These are phyloP conservation scores for Gallinago media DNA, from an alignment of 2,113 vertebrate species.

Conservation along the genomic window DNA sequence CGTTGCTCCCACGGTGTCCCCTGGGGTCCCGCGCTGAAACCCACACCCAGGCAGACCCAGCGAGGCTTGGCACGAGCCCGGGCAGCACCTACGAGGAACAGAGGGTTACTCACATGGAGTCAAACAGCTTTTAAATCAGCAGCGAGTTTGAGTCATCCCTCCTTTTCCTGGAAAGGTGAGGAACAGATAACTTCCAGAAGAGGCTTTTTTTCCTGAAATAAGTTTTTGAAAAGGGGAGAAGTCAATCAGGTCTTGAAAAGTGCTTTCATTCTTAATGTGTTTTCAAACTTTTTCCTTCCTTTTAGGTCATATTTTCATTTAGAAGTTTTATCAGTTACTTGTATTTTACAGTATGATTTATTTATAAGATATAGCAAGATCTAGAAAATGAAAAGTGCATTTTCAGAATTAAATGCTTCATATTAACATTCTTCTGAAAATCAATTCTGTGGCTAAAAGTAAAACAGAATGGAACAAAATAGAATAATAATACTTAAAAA, in stretches of 20 bases:
- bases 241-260: not conserved
- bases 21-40: rapidly evolving
- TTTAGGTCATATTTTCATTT: not conserved
- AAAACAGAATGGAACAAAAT: not conserved
- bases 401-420: not conserved
- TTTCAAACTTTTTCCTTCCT: not conserved
- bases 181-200: not conserved
- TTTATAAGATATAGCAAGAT: not conserved
- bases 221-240: not conserved
- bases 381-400: not conserved
- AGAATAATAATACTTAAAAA: not conserved
- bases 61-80: not conserved
- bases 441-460: not conserved
- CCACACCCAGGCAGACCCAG: not conserved
- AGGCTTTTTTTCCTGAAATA: not conserved
- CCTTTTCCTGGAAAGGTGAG: not conserved
- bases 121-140: not conserved
- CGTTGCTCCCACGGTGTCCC: not conserved
- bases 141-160: not conserved
- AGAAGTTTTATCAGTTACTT: not conserved
- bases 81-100: not conserved
- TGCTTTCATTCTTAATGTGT: not conserved
- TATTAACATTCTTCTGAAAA: not conserved
- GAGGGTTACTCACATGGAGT: not conserved
- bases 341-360: not conserved